Conservation (phyloP, 1,140 invertebrate species). For the Heliconius congener region DNA sequence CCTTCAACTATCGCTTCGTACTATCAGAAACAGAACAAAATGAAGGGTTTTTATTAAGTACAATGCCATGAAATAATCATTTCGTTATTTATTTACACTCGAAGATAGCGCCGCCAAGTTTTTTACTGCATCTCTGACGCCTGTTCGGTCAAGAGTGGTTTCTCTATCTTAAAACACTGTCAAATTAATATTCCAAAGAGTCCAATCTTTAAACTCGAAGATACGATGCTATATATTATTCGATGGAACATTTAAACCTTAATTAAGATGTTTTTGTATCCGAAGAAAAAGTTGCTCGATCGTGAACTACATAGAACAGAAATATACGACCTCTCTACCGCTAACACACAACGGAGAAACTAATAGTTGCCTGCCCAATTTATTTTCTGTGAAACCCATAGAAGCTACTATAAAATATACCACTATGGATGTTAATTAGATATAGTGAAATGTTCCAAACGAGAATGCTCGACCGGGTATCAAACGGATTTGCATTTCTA, state of each 20-base stretch:
- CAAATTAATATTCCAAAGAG: conserved; percentile 43
- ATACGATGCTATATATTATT: conserved; percentile 63
- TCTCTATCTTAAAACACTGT: conserved; percentile 36
- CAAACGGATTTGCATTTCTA: conserved; percentile 73
- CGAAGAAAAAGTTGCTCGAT: conserved; percentile 56
- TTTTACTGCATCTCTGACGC: conserved; percentile 21
- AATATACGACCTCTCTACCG: conserved; percentile 56
- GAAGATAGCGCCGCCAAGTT: conserved; percentile 29
- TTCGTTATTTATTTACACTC: conserved; percentile 41
- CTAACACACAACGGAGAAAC: conserved; percentile 62
- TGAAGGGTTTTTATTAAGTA: conserved; percentile 12
- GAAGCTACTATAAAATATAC: conserved; percentile 52
- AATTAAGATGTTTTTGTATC: conserved; percentile 70
- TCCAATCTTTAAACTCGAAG: conserved; percentile 45
- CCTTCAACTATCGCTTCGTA: conserved; percentile 52
- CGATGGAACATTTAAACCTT: conserved; percentile 54
- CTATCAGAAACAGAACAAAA: conserved; percentile 47
- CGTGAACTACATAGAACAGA: conserved; percentile 47
- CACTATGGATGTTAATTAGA: conserved; percentile 66
- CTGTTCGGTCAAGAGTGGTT: conserved; percentile 17
- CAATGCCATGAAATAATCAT: conserved; percentile 30
- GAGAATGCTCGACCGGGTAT: conserved; percentile 62
- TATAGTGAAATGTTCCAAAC: conserved; percentile 49
- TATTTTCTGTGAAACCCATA: conserved; percentile 60
- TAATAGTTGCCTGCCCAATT: conserved; percentile 61